Evolutionary conservation across 2,888 invertebrate species (phyloP).

Genomic region (Tupiocoris notatus): DNA sequence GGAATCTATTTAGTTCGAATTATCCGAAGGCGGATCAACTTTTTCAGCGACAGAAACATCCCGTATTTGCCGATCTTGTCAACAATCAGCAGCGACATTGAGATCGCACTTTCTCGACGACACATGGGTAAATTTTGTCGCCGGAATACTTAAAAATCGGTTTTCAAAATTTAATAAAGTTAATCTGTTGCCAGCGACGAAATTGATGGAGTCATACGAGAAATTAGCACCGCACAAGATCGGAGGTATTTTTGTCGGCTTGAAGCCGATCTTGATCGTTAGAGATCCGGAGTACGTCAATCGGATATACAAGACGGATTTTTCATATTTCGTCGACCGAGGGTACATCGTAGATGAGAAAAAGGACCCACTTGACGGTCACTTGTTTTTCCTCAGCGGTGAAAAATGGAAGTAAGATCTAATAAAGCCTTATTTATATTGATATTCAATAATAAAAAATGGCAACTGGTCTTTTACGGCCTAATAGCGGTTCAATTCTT

Average conservation of each 20-base stretch:
- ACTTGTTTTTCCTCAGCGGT: constrained; percentile 28
- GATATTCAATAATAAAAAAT: no score
- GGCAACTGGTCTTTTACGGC: no score
- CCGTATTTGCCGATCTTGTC: neutral
- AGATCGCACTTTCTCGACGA: neutral
- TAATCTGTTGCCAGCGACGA: no score
- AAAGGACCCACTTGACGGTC: constrained; percentile 30
- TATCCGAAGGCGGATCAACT: neutral
- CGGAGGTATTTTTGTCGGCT: constrained; percentile 15
- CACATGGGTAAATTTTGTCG: no score
- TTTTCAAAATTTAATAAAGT: no score
- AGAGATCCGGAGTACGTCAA: constrained; percentile 16
- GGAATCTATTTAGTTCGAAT: neutral
- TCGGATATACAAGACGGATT: constrained; percentile 9
- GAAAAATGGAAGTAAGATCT: constrained; percentile 37
- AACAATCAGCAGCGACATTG: neutral
- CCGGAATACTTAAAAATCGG: no score
- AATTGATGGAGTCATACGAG: constrained; percentile 3
- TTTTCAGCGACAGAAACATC: neutral
- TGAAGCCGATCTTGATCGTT: constrained; percentile 16
- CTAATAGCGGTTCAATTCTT: no score
- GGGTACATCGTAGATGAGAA: constrained; percentile 22
- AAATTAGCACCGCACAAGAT: constrained; percentile 3
- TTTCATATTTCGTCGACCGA: constrained; percentile 34
- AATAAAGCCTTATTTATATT: no score